Conservation (phyloP, 2,113 vertebrate genomes). For the Antechinus flavipes region DNA sequence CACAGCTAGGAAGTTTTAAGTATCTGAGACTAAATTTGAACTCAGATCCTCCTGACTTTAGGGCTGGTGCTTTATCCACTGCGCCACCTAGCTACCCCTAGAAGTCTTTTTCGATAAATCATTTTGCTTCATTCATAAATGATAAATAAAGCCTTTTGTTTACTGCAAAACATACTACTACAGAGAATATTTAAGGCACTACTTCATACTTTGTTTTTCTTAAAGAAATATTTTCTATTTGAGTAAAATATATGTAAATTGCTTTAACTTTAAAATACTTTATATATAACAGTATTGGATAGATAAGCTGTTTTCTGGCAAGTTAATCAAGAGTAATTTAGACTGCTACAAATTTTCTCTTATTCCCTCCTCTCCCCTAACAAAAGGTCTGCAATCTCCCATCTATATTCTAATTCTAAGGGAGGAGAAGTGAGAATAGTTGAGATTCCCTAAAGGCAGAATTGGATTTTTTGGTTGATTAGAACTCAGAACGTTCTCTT, state of each 20-base stretch:
- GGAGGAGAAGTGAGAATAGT: background rate
- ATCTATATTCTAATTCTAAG: background rate
- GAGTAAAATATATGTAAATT: background rate
- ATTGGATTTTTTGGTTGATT: background rate
- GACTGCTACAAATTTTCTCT: background rate
- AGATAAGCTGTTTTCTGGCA: background rate
- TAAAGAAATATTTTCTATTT: background rate
- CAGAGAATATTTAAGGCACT: background rate
- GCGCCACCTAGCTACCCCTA: background rate
- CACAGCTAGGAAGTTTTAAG: too few relatives aligned
- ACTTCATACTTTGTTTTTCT: background rate
- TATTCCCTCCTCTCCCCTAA: background rate
- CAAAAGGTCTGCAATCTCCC: background rate
- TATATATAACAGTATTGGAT: background rate
- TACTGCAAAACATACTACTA: background rate
- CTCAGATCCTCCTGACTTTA: too few relatives aligned
- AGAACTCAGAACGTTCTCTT: background rate
- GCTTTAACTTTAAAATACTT: background rate
- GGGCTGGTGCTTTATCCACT: too few relatives aligned
- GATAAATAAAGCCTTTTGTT: background rate
- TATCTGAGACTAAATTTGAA: too few relatives aligned
- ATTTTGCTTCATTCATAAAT: background rate
- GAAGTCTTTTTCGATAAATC: background rate
- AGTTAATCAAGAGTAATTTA: background rate
- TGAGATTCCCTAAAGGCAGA: background rate